Percentiles rank a stretch among this genome's conserved stretches.
Conservation (phyloP, 2,797 vertebrate species). For the Mormyrus proboscirostris region DNA sequence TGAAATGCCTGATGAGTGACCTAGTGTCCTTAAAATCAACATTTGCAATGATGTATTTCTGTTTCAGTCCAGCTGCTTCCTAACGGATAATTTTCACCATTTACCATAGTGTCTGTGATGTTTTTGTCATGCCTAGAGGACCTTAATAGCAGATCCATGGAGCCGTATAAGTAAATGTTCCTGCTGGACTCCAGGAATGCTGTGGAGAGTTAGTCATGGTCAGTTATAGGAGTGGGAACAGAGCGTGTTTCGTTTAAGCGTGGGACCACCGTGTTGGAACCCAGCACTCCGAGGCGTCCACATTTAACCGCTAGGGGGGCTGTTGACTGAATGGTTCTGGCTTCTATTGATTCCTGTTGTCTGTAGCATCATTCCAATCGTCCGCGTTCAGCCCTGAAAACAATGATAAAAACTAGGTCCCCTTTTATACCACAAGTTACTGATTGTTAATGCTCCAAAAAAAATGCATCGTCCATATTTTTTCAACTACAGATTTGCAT, state of each 20-base stretch:
- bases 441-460: background rate
- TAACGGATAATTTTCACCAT: background rate
- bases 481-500: background rate
- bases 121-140: background rate
- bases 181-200: background rate
- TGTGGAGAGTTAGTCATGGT: constrained; percentile 2
- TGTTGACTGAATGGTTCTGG: constrained; percentile 55
- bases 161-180: background rate
- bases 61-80: background rate
- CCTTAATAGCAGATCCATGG: background rate
- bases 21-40: background rate
- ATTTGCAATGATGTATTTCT: background rate
- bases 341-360: constrained; percentile 29
- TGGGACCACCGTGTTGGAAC: constrained; percentile 64
- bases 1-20: background rate
- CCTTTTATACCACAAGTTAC: background rate
- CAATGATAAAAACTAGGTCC: background rate
- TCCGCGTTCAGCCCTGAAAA: background rate
- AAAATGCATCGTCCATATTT: background rate
- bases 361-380: constrained; percentile 37
- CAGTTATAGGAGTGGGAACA: constrained; percentile 30
- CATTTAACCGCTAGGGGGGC: constrained; percentile 50
- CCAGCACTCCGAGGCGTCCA: constrained; percentile 33
- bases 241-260: constrained; percentile 63
- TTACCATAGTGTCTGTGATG: constrained; percentile 8